Conservation (phyloP, 2,888 invertebrate species). For the Diplazon laetatorius region DNA sequence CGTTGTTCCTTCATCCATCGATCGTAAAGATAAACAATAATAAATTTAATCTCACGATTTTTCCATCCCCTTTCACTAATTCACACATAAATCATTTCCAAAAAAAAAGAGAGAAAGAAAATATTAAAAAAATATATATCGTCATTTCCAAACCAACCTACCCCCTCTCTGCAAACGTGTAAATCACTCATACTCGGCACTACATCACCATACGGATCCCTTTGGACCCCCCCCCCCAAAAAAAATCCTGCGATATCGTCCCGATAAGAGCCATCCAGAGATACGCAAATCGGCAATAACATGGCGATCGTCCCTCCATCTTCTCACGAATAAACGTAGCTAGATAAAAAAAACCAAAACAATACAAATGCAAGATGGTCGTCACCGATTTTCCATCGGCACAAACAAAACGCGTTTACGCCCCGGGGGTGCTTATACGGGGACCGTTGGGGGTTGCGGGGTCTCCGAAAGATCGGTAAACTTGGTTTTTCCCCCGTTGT, state of each 20-base stretch:
- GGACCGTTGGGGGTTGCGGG: too few species aligned
- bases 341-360: not conserved
- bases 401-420: not conserved
- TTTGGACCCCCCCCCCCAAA: not conserved
- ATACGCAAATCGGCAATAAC: too few species aligned
- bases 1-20: too few species aligned
- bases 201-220: conserved; percentile 25
- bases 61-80: too few species aligned
- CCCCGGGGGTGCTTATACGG: too few species aligned
- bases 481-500: conserved; percentile 36
- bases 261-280: not conserved
- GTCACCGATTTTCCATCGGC: conserved; percentile 14
- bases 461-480: conserved; percentile 61
- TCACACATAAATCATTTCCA: too few species aligned
- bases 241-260: not conserved
- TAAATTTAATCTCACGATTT: too few species aligned
- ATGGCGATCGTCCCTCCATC: too few species aligned
- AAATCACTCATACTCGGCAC: conserved; percentile 41
- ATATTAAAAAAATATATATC: conserved; percentile 61
- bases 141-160: conserved; percentile 39
- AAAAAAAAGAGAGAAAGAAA: too few species aligned
- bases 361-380: not conserved
- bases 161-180: conserved; percentile 52
- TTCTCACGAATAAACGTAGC: too few species aligned
- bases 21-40: too few species aligned